Percentiles rank a stretch among this genome's conserved stretches.
Evolutionary conservation across 2,797 vertebrate genomes (phyloP).

Genomic region (Syndactyla subalaris): DNA sequence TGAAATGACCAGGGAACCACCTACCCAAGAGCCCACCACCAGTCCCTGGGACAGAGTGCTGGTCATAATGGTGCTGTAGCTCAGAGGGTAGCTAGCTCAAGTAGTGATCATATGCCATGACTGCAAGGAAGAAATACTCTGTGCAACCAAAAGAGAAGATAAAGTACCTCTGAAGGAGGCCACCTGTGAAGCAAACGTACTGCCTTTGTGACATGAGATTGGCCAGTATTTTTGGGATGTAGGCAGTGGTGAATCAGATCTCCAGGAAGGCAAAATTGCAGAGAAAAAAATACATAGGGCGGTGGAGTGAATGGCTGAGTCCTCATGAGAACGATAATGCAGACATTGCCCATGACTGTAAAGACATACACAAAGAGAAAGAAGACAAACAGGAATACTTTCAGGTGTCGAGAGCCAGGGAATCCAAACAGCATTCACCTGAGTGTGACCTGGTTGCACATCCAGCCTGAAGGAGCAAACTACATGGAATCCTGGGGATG

Average conservation of each 20-base stretch:
- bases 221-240: constrained; percentile 17
- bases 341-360: background rate
- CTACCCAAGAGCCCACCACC: background rate
- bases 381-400: background rate
- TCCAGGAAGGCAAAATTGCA: background rate
- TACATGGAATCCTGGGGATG: background rate
- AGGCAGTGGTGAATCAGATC: constrained; percentile 23
- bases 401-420: background rate
- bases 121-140: constrained; percentile 26
- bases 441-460: background rate
- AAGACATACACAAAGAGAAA: background rate
- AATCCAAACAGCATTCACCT: background rate
- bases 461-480: background rate
- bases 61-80: constrained; percentile 14
- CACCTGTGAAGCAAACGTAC: constrained; percentile 32
- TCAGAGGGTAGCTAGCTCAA: background rate
- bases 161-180: constrained; percentile 34
- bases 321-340: background rate
- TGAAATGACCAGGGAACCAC: background rate
- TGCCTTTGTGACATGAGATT: background rate
- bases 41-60: background rate
- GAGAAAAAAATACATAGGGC: background rate
- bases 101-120: constrained; percentile 6
- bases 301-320: background rate
- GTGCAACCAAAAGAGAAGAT: background rate